Conservation (phyloP, 2,797 vertebrate genomes). For the Xiphorhynchus erythropygius region DNA sequence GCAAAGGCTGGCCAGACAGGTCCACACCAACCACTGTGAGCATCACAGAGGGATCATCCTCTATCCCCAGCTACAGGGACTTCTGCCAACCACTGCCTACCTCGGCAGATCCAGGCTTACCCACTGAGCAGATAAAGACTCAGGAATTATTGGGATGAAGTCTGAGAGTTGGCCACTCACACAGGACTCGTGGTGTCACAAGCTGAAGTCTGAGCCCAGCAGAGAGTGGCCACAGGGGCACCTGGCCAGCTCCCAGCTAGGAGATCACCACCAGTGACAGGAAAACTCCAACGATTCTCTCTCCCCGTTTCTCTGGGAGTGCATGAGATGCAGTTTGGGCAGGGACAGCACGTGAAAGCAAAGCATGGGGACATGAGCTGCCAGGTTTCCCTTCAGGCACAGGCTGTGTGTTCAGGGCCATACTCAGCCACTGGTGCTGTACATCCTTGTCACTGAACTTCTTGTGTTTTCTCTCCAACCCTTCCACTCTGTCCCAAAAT, state of each 20-base stretch:
- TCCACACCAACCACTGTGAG: rapidly evolving
- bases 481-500: not conserved
- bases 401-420: rapidly evolving
- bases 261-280: rapidly evolving
- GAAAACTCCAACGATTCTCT: rapidly evolving
- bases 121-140: not conserved
- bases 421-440: not conserved
- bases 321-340: not conserved
- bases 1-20: not conserved
- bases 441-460: not conserved
- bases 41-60: not conserved
- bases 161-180: not conserved
- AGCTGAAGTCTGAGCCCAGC: not conserved
- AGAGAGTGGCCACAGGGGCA: rapidly evolving
- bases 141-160: not conserved
- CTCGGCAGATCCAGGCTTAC: not conserved
- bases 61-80: not conserved
- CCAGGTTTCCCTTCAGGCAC: not conserved
- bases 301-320: not conserved
- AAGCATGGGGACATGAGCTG: not conserved
- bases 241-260: rapidly evolving
- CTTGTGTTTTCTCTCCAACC: not conserved
- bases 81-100: not conserved
- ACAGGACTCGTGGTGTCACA: rapidly evolving
- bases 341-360: rapidly evolving